Evolutionary conservation across 1,140 invertebrate species (phyloP).

Genomic region (Plutomurus gul): DNA sequence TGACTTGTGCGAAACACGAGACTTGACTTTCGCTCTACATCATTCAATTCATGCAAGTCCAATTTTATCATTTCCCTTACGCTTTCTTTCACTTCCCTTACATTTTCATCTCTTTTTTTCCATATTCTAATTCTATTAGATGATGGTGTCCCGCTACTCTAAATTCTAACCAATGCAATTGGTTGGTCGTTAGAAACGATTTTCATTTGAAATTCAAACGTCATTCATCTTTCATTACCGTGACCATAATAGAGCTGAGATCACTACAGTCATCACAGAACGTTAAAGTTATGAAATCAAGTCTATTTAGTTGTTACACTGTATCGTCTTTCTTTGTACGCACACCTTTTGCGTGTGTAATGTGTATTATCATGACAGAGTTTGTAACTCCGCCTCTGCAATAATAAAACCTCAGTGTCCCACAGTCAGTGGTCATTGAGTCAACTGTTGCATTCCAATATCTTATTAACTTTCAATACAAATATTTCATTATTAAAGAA

Average conservation of each 20-base stretch:
- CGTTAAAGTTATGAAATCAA: too few relatives aligned
- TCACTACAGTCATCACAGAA: not conserved
- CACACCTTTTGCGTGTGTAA: too few relatives aligned
- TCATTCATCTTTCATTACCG: constrained; percentile 2
- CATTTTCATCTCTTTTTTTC: not conserved
- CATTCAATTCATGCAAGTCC: not conserved
- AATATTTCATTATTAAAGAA: too few relatives aligned
- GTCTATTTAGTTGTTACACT: too few relatives aligned
- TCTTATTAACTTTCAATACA: too few relatives aligned
- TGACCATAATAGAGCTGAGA: too few relatives aligned
- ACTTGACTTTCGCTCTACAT: not conserved
- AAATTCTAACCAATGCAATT: not conserved
- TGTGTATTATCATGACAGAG: too few relatives aligned
- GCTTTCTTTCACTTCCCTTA: not conserved
- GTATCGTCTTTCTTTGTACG: too few relatives aligned
- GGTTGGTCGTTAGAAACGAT: constrained; percentile 8
- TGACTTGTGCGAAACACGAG: not conserved
- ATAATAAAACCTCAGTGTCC: too few relatives aligned
- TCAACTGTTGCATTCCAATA: too few relatives aligned
- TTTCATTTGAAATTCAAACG: not conserved
- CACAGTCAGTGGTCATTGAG: too few relatives aligned
- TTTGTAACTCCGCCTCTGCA: too few relatives aligned
- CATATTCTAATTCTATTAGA: not conserved
- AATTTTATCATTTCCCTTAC: not conserved
- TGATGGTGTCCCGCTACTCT: not conserved